phyloP scores from a whole-genome alignment of 2,888 invertebrate genomes.

The Periphyllus acericola region DNA sequence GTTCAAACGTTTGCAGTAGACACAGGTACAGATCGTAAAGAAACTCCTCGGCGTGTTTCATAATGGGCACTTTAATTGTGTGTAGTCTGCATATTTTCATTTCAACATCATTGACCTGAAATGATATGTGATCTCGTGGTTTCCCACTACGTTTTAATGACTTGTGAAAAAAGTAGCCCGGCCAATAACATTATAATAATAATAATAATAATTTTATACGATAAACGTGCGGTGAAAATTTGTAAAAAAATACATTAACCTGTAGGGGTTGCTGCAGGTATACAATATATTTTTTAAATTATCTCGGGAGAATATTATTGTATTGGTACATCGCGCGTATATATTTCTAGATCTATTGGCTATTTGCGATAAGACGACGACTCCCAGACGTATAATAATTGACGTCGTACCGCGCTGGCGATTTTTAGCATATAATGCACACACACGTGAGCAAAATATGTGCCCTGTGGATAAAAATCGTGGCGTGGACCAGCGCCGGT shows the following conservation, averaged over 20 bases:
- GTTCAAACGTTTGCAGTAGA: no score
- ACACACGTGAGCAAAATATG: not conserved
- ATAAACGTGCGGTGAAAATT: not conserved
- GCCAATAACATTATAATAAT: not conserved
- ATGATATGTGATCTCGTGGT: not conserved
- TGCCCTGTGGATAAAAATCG: constrained; percentile 28
- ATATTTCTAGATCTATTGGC: not conserved
- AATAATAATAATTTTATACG: no score
- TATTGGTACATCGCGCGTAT: not conserved
- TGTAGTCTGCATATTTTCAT: not conserved
- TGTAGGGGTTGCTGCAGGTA: not conserved
- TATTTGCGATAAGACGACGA: not conserved
- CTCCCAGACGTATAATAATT: not conserved
- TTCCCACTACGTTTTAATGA: not conserved
- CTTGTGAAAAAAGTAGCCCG: not conserved
- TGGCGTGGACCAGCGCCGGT: not conserved
- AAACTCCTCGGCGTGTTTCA: no score
- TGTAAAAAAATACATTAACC: not conserved
- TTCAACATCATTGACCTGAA: not conserved
- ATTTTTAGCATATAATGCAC: constrained; percentile 33
- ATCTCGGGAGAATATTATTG: not conserved
- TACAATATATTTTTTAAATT: not conserved
- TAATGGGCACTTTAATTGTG: no score
- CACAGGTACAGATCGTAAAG: no score
- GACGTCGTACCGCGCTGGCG: not conserved